Evolutionary conservation across 2,113 vertebrate species (phyloP).

Genomic region (Myanophis thanlyinensis): DNA sequence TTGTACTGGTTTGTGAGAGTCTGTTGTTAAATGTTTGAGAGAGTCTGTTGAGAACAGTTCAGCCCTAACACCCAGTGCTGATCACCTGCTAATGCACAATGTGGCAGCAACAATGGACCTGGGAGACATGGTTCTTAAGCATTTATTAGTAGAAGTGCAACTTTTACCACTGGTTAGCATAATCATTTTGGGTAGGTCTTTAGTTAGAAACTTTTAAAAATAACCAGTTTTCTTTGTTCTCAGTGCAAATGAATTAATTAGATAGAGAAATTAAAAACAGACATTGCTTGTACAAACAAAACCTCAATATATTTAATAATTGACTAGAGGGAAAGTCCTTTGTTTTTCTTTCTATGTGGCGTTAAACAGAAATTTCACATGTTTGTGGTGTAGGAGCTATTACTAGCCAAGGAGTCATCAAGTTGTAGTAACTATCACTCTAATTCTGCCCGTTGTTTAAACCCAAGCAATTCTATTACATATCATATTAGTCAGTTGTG

Average conservation of each 20-base stretch:
- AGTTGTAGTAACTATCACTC: not conserved
- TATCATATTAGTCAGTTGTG: too few relatives aligned
- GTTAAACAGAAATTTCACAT: not conserved
- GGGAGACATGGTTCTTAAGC: not conserved
- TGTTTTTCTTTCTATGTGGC: not conserved
- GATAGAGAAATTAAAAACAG: conserved; percentile 3
- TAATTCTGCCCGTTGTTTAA: not conserved
- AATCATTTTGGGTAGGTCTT: not conserved
- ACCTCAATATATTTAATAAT: not conserved
- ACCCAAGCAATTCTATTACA: not conserved
- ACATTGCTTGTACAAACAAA: not conserved
- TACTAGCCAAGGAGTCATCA: not conserved
- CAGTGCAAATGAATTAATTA: conserved; percentile 8
- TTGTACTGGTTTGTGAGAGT: not conserved
- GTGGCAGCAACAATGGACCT: not conserved
- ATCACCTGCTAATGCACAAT: not conserved
- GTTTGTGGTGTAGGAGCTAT: not conserved
- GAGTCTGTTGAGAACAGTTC: not conserved
- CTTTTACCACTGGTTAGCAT: not conserved
- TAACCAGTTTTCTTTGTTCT: not conserved
- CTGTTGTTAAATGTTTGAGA: not conserved
- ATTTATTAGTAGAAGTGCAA: not conserved
- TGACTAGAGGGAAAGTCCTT: not conserved
- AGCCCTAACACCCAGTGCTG: not conserved
- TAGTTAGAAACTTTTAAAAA: not conserved